Conservation (phyloP, 2,888 invertebrate species). For the Sarcophaga carnaria region DNA sequence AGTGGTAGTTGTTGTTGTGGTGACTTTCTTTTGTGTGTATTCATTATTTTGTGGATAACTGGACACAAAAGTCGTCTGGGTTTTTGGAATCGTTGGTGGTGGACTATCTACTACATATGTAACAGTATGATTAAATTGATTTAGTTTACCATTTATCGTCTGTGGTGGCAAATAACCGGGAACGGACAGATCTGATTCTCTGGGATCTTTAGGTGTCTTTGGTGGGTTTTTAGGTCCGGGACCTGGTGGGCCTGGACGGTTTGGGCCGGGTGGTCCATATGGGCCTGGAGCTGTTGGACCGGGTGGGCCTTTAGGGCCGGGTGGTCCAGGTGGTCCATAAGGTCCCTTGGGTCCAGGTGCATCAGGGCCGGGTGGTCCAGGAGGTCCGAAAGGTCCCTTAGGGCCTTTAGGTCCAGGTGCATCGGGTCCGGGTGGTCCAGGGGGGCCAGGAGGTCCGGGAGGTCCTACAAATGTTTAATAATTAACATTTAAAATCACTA, state of each 20-base stretch:
- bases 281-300: slow-evolving; percentile 69
- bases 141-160: slow-evolving; percentile 83
- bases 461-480: slow-evolving; percentile 39
- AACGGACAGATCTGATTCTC: slow-evolving; percentile 76
- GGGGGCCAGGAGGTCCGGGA: slow-evolving; percentile 72
- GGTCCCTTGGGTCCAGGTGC: slow-evolving; percentile 74
- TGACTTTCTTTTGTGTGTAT: slow-evolving; percentile 75
- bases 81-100: slow-evolving; percentile 70
- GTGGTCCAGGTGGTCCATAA: slow-evolving; percentile 61
- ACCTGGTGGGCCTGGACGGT: slow-evolving; percentile 68
- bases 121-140: slow-evolving; percentile 77
- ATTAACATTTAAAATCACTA: not conserved
- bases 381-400: slow-evolving; percentile 66
- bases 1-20: slow-evolving; percentile 70
- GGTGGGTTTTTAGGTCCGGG: slow-evolving; percentile 61
- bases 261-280: slow-evolving; percentile 67
- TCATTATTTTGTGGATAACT: slow-evolving; percentile 76
- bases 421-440: not conserved
- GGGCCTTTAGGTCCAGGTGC: slow-evolving; percentile 81
- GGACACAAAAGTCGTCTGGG: slow-evolving; percentile 73
- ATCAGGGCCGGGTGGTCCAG: slow-evolving; percentile 70
- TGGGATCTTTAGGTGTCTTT: slow-evolving; percentile 74
- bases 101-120: slow-evolving; percentile 72
- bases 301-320: slow-evolving; percentile 77
- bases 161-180: slow-evolving; percentile 79